These are phyloP conservation scores for Cynocephalus volans DNA, from an alignment of 2,113 vertebrate genomes.

Conservation along the genomic window DNA sequence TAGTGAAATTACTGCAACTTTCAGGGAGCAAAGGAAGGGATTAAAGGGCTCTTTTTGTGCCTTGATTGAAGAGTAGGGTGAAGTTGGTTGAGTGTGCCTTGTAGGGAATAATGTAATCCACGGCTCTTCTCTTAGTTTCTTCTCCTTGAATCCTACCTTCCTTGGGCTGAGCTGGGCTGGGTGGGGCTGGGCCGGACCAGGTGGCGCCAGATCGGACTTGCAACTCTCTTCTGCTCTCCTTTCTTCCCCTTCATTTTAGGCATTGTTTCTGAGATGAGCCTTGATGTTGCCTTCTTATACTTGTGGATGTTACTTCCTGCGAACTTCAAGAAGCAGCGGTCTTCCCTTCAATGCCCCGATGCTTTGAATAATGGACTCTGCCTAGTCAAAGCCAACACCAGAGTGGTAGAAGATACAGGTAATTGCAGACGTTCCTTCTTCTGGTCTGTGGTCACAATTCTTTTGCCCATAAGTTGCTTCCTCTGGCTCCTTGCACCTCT, in stretches of 20 bases:
- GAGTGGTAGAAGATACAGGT: background rate
- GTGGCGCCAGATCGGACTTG: background rate
- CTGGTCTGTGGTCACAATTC: background rate
- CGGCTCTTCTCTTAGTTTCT: background rate
- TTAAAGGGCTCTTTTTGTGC: background rate
- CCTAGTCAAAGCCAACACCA: background rate
- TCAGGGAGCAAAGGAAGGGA: background rate
- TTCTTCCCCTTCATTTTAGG: too few species aligned
- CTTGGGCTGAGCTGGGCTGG: background rate
- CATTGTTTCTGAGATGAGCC: too few species aligned
- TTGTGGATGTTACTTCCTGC: constrained; percentile 12
- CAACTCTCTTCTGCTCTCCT: background rate
- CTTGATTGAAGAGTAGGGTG: background rate
- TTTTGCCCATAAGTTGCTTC: background rate
- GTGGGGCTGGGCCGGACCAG: background rate
- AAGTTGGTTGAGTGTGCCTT: background rate
- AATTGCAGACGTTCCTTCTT: background rate
- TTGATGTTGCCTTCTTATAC: too few species aligned
- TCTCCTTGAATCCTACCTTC: background rate
- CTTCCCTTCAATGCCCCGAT: background rate
- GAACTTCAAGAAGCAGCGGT: too few species aligned
- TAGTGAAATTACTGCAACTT: background rate
- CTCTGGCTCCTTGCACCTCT: background rate
- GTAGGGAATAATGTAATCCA: background rate
- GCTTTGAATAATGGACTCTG: background rate